Percentiles rank a stretch among this genome's conserved stretches.
Evolutionary conservation across 2,888 invertebrate species (phyloP).

Genomic region (Branchellion lobata): DNA sequence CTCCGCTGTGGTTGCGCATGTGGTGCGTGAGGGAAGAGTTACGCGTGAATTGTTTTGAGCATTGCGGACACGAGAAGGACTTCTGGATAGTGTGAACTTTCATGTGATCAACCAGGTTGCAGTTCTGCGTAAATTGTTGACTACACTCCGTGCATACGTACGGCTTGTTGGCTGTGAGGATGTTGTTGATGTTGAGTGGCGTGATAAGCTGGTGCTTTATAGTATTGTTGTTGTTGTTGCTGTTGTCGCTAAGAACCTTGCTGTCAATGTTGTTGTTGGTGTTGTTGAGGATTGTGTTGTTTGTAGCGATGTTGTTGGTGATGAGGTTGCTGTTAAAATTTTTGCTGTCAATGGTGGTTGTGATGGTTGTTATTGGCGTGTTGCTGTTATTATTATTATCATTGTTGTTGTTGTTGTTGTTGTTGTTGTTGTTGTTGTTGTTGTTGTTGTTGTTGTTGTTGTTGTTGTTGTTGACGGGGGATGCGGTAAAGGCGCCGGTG

Average conservation of each 20-base stretch:
- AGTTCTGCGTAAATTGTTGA: slow-evolving; percentile 40
- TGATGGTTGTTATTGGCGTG: not conserved
- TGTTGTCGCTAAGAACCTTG: not conserved
- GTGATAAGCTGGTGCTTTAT: slow-evolving; percentile 8
- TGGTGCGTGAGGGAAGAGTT: slow-evolving; percentile 39
- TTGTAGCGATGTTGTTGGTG: no score
- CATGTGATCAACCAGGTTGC: slow-evolving; percentile 38
- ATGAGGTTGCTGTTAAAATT: no score
- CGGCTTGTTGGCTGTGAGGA: slow-evolving; percentile 39
- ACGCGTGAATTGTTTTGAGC: slow-evolving; percentile 39
- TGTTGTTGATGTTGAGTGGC: slow-evolving; percentile 16
- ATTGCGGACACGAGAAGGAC: slow-evolving; percentile 38
- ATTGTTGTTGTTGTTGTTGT: not conserved
- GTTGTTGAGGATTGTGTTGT: no score
- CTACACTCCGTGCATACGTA: slow-evolving; percentile 35
- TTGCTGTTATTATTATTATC: not conserved
- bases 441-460: not conserved
- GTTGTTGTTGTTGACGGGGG: not conserved
- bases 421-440: not conserved
- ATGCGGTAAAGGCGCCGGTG: not conserved
- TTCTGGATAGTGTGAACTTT: slow-evolving; percentile 40
- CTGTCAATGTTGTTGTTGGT: not conserved
- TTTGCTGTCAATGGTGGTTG: no score
- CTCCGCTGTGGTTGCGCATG: slow-evolving; percentile 38
- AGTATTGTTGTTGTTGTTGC: not conserved